Evolutionary conservation across 2,797 vertebrate species (phyloP), one percentile per base, ranked within the genome.

Genomic region (Choloepus didactylus): DNA sequence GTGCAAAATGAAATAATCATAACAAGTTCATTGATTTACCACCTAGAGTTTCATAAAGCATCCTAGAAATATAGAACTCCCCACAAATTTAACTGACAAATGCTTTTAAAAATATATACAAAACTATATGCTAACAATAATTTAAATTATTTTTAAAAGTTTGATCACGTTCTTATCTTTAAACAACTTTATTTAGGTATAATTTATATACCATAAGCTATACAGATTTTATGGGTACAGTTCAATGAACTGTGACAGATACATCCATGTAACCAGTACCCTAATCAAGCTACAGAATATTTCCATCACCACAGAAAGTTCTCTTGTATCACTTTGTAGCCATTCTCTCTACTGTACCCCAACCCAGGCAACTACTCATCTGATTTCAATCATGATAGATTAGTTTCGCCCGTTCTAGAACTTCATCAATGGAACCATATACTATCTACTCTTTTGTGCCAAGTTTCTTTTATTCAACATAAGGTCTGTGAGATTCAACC

Each of bases 11-110:
- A 98, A 99, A 99, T 98, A 98, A 98, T 98, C 97, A 97, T 98
- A 98, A 99, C 98, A 98, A 93, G 97, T 98, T 98, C 98, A 98
- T 92, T 97, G 97, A 98, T 98, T 98, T 98, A 98, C 98, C 97
- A 98, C 98, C 98, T 98, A 97, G 75, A 95, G 98, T 98, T 98
- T 98, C 98, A 76, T 10, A 82, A 95, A 98, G 97, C 97, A 98
- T 98, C 97, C 96, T 97, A 97, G 97, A 98, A 98, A 98, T 86
- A 96, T 87, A 98, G 91, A 97, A 97, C 91, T 41, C 93, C 90
- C 44, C 93, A 95, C 95, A 97, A 96, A 98, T 98, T 97, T 96
- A 94, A 85, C 69, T 93, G 97, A 96, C 76, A 97, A 97, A 1
- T 85, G 38, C 96, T 27, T 96, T 95, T 95, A 72, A 75, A 89